Evolutionary conservation across 2,888 invertebrate genomes (phyloP).

Genomic region (Lasioglossum calceatum): DNA sequence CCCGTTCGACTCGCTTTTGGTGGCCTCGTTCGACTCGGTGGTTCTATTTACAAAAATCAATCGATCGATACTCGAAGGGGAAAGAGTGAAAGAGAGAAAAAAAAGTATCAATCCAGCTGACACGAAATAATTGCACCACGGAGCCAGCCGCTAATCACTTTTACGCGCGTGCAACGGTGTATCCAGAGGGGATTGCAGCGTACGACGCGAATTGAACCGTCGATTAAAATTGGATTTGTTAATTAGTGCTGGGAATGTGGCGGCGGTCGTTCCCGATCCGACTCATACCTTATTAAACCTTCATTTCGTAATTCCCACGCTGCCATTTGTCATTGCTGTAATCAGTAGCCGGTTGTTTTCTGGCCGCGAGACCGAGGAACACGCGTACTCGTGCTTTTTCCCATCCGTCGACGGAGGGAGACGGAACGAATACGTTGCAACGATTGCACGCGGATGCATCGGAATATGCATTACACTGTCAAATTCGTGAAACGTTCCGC

Average conservation of each 20-base stretch:
- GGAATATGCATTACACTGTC: not conserved
- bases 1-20: not conserved
- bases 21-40: not conserved
- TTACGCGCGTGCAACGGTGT: conserved; percentile 70
- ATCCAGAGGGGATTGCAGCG: conserved; percentile 36
- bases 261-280: conserved; percentile 57
- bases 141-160: conserved; percentile 74
- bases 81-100: not conserved
- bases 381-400: conserved; percentile 13
- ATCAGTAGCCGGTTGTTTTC: conserved; percentile 66
- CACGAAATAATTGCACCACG: conserved; percentile 74
- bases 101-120: conserved; percentile 37
- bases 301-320: conserved; percentile 79
- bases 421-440: not conserved
- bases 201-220: conserved; percentile 73
- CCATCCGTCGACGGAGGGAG: not conserved
- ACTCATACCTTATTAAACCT: conserved; percentile 80
- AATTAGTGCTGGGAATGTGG: conserved; percentile 77
- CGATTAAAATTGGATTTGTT: conserved; percentile 83
- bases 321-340: conserved; percentile 71
- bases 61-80: conserved; percentile 5
- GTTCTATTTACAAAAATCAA: conserved; percentile 22
- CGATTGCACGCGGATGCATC: not conserved
- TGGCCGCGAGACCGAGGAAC: conserved; percentile 17
- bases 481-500: not conserved